phyloP scores from a whole-genome alignment of 2,113 vertebrate genomes.

The Galeopterus variegatus region DNA sequence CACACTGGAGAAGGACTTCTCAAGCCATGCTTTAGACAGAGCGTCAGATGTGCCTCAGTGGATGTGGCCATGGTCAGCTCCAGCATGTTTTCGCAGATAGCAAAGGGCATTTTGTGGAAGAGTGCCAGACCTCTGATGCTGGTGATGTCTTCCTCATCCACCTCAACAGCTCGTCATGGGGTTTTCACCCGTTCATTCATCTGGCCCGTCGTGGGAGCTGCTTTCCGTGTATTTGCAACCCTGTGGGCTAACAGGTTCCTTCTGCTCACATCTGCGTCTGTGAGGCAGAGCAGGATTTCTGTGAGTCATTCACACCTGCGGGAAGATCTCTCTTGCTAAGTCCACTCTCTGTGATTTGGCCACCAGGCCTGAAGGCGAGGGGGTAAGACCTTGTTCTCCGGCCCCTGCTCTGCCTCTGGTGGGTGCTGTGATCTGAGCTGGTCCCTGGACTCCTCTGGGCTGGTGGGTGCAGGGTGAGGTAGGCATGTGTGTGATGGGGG shows the following conservation, averaged over 20 bases:
- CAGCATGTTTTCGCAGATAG: not conserved
- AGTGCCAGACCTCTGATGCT: rapidly evolving
- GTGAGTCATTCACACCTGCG: rapidly evolving
- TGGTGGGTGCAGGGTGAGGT: not conserved
- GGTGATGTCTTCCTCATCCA: no score
- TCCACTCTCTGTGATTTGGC: rapidly evolving
- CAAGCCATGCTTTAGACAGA: not conserved
- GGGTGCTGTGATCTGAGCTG: rapidly evolving
- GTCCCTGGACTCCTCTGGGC: not conserved
- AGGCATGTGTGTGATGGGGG: rapidly evolving
- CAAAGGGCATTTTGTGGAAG: rapidly evolving
- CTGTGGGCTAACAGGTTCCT: not conserved
- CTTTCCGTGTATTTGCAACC: not conserved
- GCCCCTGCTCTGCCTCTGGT: rapidly evolving
- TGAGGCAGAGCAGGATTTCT: not conserved
- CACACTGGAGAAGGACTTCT: not conserved
- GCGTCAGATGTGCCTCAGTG: rapidly evolving
- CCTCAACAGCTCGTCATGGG: rapidly evolving
- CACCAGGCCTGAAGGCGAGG: rapidly evolving
- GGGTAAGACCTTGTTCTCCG: no score
- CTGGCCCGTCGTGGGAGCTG: not conserved
- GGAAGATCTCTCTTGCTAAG: no score
- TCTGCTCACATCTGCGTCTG: not conserved
- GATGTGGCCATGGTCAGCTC: not conserved
- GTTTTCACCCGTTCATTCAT: no score